A percentile compares a stretch with the other conserved stretches of the same genome.
Evolutionary conservation across 2,113 vertebrate species (phyloP).

Genomic region (Prionailurus bengalensis): DNA sequence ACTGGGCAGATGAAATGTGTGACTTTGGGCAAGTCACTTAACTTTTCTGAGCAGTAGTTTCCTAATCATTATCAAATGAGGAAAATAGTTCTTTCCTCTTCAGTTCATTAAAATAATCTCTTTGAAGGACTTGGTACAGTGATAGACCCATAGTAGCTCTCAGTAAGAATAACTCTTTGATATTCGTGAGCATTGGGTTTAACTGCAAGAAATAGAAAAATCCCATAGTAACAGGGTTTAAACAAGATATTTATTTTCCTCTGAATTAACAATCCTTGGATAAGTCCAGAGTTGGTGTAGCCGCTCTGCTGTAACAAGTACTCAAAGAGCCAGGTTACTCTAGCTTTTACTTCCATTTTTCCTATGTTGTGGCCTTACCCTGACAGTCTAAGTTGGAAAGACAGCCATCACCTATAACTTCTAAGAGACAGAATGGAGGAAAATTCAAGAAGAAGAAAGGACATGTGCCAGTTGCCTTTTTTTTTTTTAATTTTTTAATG

Average conservation of each 20-base stretch:
- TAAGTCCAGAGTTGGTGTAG: not conserved
- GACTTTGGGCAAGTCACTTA: not conserved
- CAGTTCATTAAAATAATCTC: not conserved
- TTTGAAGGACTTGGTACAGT: not conserved
- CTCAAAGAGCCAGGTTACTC: not conserved
- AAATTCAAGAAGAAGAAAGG: not conserved
- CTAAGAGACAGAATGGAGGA: not conserved
- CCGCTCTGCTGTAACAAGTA: not conserved
- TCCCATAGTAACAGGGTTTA: not conserved
- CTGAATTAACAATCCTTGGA: not conserved
- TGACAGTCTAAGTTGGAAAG: not conserved
- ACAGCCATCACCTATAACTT: not conserved
- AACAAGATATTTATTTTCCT: not conserved
- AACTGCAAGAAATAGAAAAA: not conserved
- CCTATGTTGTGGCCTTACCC: not conserved
- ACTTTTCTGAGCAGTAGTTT: constrained; percentile 14
- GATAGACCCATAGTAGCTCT: not conserved
- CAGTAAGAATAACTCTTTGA: not conserved
- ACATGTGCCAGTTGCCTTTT: not conserved
- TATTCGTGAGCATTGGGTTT: not conserved
- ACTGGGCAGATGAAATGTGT: not conserved
- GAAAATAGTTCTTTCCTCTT: not conserved
- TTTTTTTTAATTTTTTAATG: not conserved
- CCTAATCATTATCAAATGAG: not conserved
- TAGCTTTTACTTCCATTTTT: not conserved